Evolutionary conservation across 2,888 invertebrate genomes (phyloP), one percentile per base, ranked within the genome.

Genomic region (Athalia rosae): DNA sequence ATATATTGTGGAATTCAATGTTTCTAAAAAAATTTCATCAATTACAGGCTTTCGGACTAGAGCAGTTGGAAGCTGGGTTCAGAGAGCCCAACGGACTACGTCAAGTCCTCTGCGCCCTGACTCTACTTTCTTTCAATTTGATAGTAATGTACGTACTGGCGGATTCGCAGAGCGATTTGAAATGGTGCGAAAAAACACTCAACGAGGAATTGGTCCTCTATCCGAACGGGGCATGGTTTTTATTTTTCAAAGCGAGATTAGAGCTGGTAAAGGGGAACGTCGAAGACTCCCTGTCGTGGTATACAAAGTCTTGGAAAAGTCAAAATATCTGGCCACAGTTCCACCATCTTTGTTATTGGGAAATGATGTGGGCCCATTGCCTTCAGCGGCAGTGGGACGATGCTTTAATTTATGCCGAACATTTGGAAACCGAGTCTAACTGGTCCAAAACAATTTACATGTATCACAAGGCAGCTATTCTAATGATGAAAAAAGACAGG

Each of bases 401-500:
- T 82, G 95, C 97, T 0, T 92, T 94, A 56, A 89, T 91, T 28
- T 97, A 94, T 89, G 95, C 97, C 0, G 92, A 92, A 71, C 91
- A 92, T 76, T 91, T 98, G 71, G 91, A 95, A 2, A 92, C 94
- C 76, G 94, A 95, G 82, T 98, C 97, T 86, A 93, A 95, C 76
- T 99, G 99, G 99, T 98, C 98, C 3, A 93, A 94, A 76, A 96
- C 97, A 1, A 95, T 97, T 76, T 98, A 98, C 89, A 94, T 95
- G 66, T 99, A 98, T 90, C 95, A 97, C 84, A 95, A 95, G 85
- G 98, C 97, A 1, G 94, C 95, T 0, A 93, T 97, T 85, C 92
- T 98, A 87, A 91, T 95, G 81, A 96, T 97, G 94, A 91, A 93
- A 79, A 91, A 91, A 63, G 92, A 92, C 8, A 91, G 92, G 3